phyloP scores from a whole-genome alignment of 2,113 vertebrate genomes.

The Ptilonorhynchus violaceus region DNA sequence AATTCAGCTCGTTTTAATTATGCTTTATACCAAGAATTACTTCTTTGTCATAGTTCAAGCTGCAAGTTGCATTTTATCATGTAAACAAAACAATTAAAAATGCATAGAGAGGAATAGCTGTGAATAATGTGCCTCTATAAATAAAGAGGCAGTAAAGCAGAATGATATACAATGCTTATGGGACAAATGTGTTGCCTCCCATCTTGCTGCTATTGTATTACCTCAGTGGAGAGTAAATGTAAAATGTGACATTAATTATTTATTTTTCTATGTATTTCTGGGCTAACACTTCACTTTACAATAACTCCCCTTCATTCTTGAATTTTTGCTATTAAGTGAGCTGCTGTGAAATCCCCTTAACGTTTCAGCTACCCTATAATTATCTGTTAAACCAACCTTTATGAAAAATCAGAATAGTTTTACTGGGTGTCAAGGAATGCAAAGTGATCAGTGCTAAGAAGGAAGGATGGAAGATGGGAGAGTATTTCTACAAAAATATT shows the following conservation, averaged over 20 bases:
- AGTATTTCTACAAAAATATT: neutral
- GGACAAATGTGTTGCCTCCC: neutral
- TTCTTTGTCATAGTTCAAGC: constrained; percentile 9
- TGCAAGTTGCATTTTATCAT: neutral
- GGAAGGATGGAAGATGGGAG: neutral
- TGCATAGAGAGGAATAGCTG: neutral
- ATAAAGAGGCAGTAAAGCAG: no score
- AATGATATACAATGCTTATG: neutral
- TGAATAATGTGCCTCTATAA: neutral
- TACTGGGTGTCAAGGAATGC: neutral
- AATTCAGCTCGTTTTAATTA: constrained; percentile 31
- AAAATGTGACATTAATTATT: neutral
- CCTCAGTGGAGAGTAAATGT: neutral
- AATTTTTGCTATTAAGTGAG: neutral
- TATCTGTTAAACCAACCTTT: neutral
- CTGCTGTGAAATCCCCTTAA: neutral
- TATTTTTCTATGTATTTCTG: neutral
- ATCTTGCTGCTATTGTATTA: neutral
- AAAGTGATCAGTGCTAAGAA: neutral
- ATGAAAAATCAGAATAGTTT: neutral
- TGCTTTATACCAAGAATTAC: neutral
- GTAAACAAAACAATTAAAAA: constrained; percentile 51
- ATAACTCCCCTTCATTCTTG: neutral
- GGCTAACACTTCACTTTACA: neutral
- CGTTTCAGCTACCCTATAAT: neutral